Evolutionary conservation across 2,888 invertebrate genomes (phyloP), one percentile per base, ranked within the genome.

Genomic region (Smittia aterrima): DNA sequence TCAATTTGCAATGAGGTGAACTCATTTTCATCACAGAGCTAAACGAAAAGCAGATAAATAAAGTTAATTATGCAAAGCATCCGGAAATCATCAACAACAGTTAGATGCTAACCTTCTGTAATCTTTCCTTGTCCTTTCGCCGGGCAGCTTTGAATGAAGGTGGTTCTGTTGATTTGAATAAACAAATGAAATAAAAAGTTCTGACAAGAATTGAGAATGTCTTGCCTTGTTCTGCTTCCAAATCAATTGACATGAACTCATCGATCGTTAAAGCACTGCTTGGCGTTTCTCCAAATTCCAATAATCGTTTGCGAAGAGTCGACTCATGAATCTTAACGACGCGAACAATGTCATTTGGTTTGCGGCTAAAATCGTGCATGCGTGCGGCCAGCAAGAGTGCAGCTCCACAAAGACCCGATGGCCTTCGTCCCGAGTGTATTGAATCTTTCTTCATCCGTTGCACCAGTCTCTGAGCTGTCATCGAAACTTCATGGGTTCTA

Each of bases 391-490:
- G 95, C 18, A 99, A 85, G 1, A 99, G 85, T 0, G 98, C 98
- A 81, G 99, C 98, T 24, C 99, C 99, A 84, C 98, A 99, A 20
- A 99, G 87, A 11, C 98, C 99, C 0, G 98, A 96, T 0, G 99
- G 98, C 77, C 98, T 85, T 75, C 99, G 86, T 6, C 99, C 99
- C 0, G 94, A 95, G 81, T 97, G 96, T 82, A 99, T 92, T 82
- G 96, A 98, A 83, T 99, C 99, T 79, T 95, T 88, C 83, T 98
- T 98, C 99, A 99, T 99, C 78, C 99, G 87, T 83, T 96, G 93
- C 22, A 98, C 95, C 75, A 99, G 86, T 74, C 98, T 87, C 75
- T 96, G 85, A 0, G 98, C 98, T 1, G 98, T 96, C 87, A 92
- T 94, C 74, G 94, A 92, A 3, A 99, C 98, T 81, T 96, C 95